A percentile compares a stretch with the other conserved stretches of the same genome.
These are phyloP conservation scores for Leuciscus waleckii DNA, from an alignment of 2,797 vertebrate genomes.

Conservation along the genomic window DNA sequence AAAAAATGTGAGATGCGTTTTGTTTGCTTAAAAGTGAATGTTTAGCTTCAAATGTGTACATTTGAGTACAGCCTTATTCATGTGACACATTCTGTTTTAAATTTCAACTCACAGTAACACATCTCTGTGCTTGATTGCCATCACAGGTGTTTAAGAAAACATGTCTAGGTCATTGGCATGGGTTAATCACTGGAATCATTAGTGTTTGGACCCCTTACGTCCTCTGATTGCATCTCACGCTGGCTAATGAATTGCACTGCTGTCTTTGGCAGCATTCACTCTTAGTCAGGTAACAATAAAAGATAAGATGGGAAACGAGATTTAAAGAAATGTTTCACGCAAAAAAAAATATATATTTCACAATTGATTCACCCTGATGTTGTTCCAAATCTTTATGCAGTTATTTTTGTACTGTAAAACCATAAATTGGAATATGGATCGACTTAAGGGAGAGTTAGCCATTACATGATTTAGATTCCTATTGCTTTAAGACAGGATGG, in stretches of 20 bases:
- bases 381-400: neutral
- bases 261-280: slow-evolving; percentile 47
- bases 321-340: slow-evolving; percentile 53
- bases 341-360: neutral
- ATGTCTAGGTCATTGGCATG: slow-evolving; percentile 55
- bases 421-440: neutral
- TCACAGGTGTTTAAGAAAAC: slow-evolving; percentile 52
- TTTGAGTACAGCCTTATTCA: neutral
- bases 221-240: slow-evolving; percentile 68
- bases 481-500: neutral
- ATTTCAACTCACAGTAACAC: neutral
- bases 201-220: slow-evolving; percentile 59
- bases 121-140: slow-evolving; percentile 51
- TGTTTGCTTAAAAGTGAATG: neutral
- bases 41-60: neutral
- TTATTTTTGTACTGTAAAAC: neutral
- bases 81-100: neutral
- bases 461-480: neutral
- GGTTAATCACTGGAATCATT: slow-evolving; percentile 71
- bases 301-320: slow-evolving; percentile 52
- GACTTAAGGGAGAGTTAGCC: neutral
- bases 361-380: neutral
- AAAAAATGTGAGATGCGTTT: neutral
- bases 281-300: slow-evolving; percentile 46
- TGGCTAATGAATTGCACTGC: slow-evolving; percentile 64